Evolutionary conservation across 2,113 vertebrate species (phyloP), one percentile per base, ranked within the genome.

Genomic region (Lycaon pictus): DNA sequence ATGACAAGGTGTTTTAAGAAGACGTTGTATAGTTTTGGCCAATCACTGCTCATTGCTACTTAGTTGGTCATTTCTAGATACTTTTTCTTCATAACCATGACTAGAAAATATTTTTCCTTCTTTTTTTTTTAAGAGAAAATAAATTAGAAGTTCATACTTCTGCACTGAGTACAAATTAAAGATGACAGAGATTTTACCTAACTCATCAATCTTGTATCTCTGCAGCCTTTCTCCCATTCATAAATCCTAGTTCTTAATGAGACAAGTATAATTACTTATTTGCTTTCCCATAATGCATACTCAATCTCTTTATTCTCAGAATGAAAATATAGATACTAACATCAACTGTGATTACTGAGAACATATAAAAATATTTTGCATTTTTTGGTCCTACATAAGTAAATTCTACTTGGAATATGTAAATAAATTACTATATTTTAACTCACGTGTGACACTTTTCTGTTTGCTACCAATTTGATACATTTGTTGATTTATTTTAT

Each of bases 141-240:
- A 27, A 37, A 85, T 85, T 77, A 84, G 22, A 3, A 48, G 51
- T 77, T 65, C 71, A 77, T 79, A 85, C 27, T 84, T 67, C 32
- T 90, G 51, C 5, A 58, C 9, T 90, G 27, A 90, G 62, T 77
- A 77, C 35, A 67, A 95, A 77, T 85, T 95, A 90, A 67, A 72
- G 62, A 35, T 90, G 58, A 58, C 80, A 95, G 71, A 77, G 17
- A 90, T 65, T 90, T 95, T 90, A 90, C 67, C 15, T 84, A 85
- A 67, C 27, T 95, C 87, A 90, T 85, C 51, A 85, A 37, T 90
- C 51, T 77, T 95, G 22, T 19, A 90, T 58, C 71, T 90, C 65
- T 63, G 35, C 22, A 20, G 11, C 10, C 2, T 62, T 60, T 79
- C 51, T 77, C 69, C 12, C 29, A 69, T 85, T 90, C 88, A 95